Conservation (phyloP, 1,140 invertebrate species). For the Drosophila nannoptera region DNA sequence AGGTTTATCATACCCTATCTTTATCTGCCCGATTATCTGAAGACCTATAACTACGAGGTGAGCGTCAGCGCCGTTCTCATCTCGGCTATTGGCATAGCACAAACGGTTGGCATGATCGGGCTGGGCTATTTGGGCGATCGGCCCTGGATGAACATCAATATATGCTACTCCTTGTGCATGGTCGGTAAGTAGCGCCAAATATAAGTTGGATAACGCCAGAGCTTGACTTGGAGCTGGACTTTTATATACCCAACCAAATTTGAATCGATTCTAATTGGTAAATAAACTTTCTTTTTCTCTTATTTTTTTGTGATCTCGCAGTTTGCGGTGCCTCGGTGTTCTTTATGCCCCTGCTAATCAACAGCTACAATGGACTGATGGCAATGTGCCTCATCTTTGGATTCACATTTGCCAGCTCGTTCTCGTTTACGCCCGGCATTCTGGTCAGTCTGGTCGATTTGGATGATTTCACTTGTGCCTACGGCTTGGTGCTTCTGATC, state of each 20-base stretch:
- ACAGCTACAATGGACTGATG: slow-evolving; percentile 82
- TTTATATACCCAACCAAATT: no score
- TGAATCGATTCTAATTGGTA: no score
- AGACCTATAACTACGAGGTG: slow-evolving; percentile 83
- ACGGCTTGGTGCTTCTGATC: slow-evolving; percentile 91
- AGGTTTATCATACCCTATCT: slow-evolving; percentile 93
- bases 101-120: slow-evolving; percentile 93
- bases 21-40: slow-evolving; percentile 88
- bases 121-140: slow-evolving; percentile 94
- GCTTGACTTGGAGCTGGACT: no score
- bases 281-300: neutral
- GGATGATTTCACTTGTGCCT: slow-evolving; percentile 89
- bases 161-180: slow-evolving; percentile 89
- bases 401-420: slow-evolving; percentile 91
- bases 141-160: slow-evolving; percentile 90
- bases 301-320: slow-evolving; percentile 28
- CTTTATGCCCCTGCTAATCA: slow-evolving; percentile 85
- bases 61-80: slow-evolving; percentile 87
- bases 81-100: slow-evolving; percentile 90
- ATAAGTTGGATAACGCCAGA: no score
- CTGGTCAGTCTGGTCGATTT: slow-evolving; percentile 81
- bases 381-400: slow-evolving; percentile 86
- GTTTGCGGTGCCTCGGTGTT: slow-evolving; percentile 86
- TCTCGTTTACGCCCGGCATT: slow-evolving; percentile 92
- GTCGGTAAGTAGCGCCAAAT: slow-evolving; percentile 73